Conservation (phyloP, 2,113 vertebrate species). For the Neoarius graeffei region DNA sequence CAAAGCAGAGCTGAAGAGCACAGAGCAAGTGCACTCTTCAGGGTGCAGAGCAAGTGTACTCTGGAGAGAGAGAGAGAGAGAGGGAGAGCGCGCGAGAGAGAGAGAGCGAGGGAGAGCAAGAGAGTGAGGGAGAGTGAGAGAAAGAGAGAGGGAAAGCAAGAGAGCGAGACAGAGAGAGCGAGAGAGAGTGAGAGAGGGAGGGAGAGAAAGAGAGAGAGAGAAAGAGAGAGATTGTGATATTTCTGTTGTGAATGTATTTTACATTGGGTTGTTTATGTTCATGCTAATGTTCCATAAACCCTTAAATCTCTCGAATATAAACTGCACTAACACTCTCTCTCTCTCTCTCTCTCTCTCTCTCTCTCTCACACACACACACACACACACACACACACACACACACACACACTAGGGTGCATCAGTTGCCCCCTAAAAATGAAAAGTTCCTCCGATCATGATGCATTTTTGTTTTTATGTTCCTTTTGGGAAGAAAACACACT, state of each 20-base stretch:
- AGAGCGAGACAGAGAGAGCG: background rate
- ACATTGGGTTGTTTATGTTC: slow-evolving; percentile 4
- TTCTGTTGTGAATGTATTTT: background rate
- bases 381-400: background rate
- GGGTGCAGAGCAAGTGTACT: slow-evolving; percentile 50
- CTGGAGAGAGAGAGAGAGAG: slow-evolving; percentile 29
- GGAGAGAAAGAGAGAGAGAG: background rate
- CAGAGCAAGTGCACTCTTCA: slow-evolving; percentile 49
- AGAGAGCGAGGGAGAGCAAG: background rate
- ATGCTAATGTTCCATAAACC: slow-evolving; percentile 6
- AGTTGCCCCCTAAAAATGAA: too few relatives aligned
- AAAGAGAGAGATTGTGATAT: background rate
- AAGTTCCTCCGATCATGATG: too few relatives aligned
- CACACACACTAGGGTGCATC: too few relatives aligned
- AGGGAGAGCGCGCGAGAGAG: background rate
- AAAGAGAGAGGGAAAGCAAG: background rate
- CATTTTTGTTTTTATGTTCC: too few relatives aligned
- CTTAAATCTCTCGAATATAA: background rate
- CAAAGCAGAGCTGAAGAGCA: slow-evolving; percentile 62
- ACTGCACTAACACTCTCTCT: background rate
- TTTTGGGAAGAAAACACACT: too few relatives aligned
- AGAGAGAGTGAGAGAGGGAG: background rate
- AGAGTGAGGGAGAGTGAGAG: background rate
- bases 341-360: background rate
- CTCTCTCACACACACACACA: background rate